phyloP scores from a whole-genome alignment of 2,113 vertebrate genomes.

The pig (Sus scrofa) region T2T-Sscrofa CM000818.6:3473501-3474000 shows the following conservation, averaged over 20 bases:
- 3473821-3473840: conserved; percentile 27
- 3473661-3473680: not conserved
- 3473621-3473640: not conserved
- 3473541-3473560: not conserved
- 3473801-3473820: not conserved
- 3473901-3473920: conserved; percentile 46
- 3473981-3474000: conserved; percentile 72
- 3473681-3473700: not conserved
- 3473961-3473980: conserved; percentile 34
- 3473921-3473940: conserved; percentile 49
- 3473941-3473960: conserved; percentile 51
- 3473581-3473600: conserved; percentile 19
- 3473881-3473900: conserved; percentile 24
- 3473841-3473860: conserved; percentile 51
- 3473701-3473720: not conserved
- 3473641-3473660: not conserved
- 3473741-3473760: conserved; percentile 38
- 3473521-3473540: not conserved
- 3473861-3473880: conserved; percentile 18
- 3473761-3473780: not conserved
- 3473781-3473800: not conserved
- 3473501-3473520: not conserved
- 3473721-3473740: conserved; percentile 12
- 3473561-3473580: not conserved
- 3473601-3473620: not conserved